Conservation (phyloP, 2,113 vertebrate genomes). For the Sporophila hypoxantha region DNA sequence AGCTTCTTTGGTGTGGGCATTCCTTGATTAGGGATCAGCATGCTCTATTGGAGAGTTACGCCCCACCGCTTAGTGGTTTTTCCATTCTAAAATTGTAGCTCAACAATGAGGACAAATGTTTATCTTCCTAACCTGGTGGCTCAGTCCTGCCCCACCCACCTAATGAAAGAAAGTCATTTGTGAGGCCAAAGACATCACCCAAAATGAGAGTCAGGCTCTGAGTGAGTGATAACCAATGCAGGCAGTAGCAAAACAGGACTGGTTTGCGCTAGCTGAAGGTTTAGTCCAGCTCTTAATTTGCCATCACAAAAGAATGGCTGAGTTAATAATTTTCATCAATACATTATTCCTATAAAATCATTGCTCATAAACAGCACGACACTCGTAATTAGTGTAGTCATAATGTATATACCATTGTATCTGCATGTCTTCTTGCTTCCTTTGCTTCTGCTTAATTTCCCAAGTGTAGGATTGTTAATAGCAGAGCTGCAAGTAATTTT, state of each 20-base stretch:
- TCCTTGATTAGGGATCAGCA: background rate
- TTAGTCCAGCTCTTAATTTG: background rate
- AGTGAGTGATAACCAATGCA: background rate
- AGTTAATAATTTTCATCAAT: background rate
- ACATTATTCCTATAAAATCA: background rate
- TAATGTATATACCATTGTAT: background rate
- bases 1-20: background rate
- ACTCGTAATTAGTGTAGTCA: background rate
- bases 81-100: background rate
- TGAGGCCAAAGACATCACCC: background rate
- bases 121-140: background rate
- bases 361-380: background rate
- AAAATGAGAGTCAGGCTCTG: background rate
- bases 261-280: background rate
- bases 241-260: background rate
- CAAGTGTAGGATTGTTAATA: conserved; percentile 9
- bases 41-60: background rate
- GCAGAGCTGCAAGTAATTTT: conserved; percentile 11
- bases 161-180: background rate
- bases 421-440: background rate
- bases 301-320: background rate
- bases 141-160: background rate
- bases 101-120: background rate
- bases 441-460: conserved; percentile 19
- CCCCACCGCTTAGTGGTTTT: background rate